A percentile compares a stretch with the other conserved stretches of the same genome.
These are phyloP conservation scores for Spicauda simplicius DNA, from an alignment of 2,888 invertebrate genomes.

Conservation along the genomic window DNA sequence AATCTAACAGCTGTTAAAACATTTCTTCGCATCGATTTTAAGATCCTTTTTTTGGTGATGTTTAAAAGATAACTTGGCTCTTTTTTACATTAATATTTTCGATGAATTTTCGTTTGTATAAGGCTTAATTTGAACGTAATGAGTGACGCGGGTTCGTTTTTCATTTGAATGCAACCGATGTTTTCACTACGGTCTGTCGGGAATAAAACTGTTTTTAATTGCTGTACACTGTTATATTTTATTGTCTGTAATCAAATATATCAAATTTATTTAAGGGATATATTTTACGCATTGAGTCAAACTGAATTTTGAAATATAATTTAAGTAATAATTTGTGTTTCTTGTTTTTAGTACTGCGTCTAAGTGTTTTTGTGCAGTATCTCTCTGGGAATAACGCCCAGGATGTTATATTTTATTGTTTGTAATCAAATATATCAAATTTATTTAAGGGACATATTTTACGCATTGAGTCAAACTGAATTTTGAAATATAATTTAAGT, in stretches of 20 bases:
- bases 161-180: slow-evolving; percentile 19
- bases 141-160: slow-evolving; percentile 11
- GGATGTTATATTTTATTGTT: slow-evolving; percentile 27
- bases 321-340: too few relatives aligned
- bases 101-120: slow-evolving; percentile 5
- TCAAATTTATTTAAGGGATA: slow-evolving; percentile 6
- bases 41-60: neutral
- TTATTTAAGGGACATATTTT: slow-evolving; percentile 1
- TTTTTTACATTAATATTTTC: neutral
- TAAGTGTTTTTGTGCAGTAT: too few relatives aligned
- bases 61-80: neutral
- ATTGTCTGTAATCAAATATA: slow-evolving; percentile 18
- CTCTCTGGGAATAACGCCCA: too few relatives aligned
- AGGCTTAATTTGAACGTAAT: slow-evolving; percentile 24
- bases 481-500: too few relatives aligned
- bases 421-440: slow-evolving; percentile 17
- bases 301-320: too few relatives aligned
- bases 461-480: too few relatives aligned
- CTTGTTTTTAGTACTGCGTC: too few relatives aligned
- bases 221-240: slow-evolving; percentile 26
- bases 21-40: neutral
- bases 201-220: slow-evolving; percentile 33
- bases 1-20: too few relatives aligned
- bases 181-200: slow-evolving; percentile 19
- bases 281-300: too few relatives aligned